Evolutionary conservation across 2,888 invertebrate genomes (phyloP), one percentile per base, ranked within the genome.

Genomic region (Epistrophe grossulariae): DNA sequence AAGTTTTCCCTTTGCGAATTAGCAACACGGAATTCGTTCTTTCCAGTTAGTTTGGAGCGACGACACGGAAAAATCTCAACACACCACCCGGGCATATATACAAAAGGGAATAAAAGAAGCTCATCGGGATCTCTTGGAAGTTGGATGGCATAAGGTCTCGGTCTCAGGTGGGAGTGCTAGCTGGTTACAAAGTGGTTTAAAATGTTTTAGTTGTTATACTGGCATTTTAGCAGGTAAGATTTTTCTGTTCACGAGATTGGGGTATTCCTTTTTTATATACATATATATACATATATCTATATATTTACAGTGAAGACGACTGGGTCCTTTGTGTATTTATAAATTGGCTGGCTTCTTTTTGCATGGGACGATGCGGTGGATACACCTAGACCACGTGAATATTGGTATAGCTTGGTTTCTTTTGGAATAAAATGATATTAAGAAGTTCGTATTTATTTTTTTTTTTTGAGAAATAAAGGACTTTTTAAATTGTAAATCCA

Each of bases 1-100:
- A 82, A 78, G 78, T 82, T 82, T 87, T 82, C 64, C 78, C 85
- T 85, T 87, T 71, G 78, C 70, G 82, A 76, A 71, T 71, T 82
- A 52, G 62, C 52, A 17, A 50, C 43, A 31, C 73, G 73, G 50
- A 81, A 81, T 76, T 73, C 52, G 48, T 73, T 83, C 71, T 17
- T 84, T 76, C 43, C 70, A 60, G 73, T 74, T 64, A 62, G 55
- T 71, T 79, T 57, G 50, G 48, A 64, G 43, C 11, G 64, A 45
- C 43, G 64, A 45, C 45, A 64, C 6, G 43, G 43, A 64, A 45
- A 45, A 64, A 64, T 64, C 24, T 48, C 64, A 64, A 64, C 43
- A 64, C 24, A 24, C 24, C 24, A 24, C n/a, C 43, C 45, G 17
- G 45, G 24, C n/a, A n/a, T 24, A 24, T 8, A n/a, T 31, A 45